Percentiles rank a stretch among this genome's conserved stretches.
Conservation (phyloP, 2,113 vertebrate species). For the Orientallactaga bullata region DNA sequence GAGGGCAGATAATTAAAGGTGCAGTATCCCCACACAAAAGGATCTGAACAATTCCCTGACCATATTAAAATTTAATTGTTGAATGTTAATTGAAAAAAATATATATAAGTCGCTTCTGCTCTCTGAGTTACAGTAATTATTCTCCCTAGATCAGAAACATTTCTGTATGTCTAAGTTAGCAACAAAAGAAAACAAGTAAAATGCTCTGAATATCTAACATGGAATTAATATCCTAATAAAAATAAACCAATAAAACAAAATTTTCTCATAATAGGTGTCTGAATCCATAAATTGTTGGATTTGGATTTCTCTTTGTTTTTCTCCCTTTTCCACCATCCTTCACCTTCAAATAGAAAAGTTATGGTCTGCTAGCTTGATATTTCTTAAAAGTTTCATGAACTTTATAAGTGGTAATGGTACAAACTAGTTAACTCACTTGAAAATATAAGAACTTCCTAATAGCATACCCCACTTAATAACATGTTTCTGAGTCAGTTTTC, state of each 20-base stretch:
- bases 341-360: not conserved
- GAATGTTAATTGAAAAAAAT: constrained; percentile 91
- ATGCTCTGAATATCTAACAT: constrained; percentile 12
- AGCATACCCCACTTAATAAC: not conserved
- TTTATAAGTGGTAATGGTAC: not conserved
- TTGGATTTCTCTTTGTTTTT: not conserved
- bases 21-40: constrained; percentile 89
- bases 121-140: constrained; percentile 88
- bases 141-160: constrained; percentile 84
- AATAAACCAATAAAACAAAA: constrained; percentile 37
- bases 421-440: constrained; percentile 16
- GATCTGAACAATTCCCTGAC: constrained; percentile 91
- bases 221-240: constrained; percentile 29
- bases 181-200: constrained; percentile 75
- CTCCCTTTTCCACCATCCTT: not conserved
- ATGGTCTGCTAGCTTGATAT: not conserved
- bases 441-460: not conserved
- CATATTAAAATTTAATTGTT: constrained; percentile 93
- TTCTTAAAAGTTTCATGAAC: constrained; percentile 54
- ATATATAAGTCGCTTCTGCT: constrained; percentile 85
- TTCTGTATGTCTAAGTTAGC: constrained; percentile 57
- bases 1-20: constrained; percentile 92
- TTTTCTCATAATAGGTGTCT: not conserved
- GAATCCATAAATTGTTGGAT: not conserved
- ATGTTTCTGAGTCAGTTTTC: not conserved